These are phyloP conservation scores for Paramuricea clavata DNA, from an alignment of 92 coral and sea anemone genomes.

Conservation along the genomic window DNA sequence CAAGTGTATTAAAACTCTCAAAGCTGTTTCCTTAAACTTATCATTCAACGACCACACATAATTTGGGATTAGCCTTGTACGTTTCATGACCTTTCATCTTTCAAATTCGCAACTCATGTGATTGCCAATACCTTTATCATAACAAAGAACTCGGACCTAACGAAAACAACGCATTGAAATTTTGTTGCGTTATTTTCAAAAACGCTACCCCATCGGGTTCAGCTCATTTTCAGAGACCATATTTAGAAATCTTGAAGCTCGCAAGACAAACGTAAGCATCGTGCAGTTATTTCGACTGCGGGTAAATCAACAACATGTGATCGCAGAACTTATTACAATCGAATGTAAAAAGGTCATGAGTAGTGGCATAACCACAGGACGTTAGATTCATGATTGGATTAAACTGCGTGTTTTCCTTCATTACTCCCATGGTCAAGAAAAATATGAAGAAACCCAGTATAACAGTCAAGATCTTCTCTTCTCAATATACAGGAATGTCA, in stretches of 20 bases:
- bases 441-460: not conserved
- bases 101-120: not conserved
- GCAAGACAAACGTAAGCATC: not conserved
- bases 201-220: constrained; percentile 31
- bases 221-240: constrained; percentile 4
- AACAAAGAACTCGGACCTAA: not conserved
- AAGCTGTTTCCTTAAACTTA: not conserved
- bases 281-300: constrained; percentile 15
- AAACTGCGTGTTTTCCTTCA: constrained; percentile 27
- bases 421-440: not conserved
- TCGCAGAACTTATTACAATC: not conserved
- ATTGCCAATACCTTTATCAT: not conserved
- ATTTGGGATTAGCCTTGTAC: constrained; percentile 12
- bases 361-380: constrained; percentile 28
- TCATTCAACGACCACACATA: not conserved
- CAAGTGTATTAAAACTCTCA: not conserved
- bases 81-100: constrained; percentile 4
- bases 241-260: constrained; percentile 43
- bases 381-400: constrained; percentile 28
- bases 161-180: not conserved
- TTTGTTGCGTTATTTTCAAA: not conserved
- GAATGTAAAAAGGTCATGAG: not conserved
- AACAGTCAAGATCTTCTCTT: not conserved
- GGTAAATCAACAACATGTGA: constrained; percentile 10
- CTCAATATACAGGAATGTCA: not conserved